Conservation (phyloP, 2,113 vertebrate genomes). For the Piaya cayana region DNA sequence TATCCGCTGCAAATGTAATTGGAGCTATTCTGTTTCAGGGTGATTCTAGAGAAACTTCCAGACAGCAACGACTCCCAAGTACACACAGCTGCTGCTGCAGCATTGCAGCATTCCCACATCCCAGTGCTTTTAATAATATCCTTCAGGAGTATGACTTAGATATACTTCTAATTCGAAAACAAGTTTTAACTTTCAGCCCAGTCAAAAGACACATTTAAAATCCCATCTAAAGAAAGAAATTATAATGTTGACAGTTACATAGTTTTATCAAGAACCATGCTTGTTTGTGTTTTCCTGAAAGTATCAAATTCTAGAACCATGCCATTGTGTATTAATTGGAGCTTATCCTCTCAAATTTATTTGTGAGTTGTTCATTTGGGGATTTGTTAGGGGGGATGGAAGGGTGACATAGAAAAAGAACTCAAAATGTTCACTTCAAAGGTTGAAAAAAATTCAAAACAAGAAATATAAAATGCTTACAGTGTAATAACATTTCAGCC, state of each 20-base stretch:
- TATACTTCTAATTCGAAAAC: not conserved
- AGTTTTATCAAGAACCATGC: not conserved
- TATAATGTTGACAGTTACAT: not conserved
- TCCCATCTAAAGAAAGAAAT: not conserved
- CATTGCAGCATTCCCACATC: not conserved
- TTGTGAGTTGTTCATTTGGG: not conserved
- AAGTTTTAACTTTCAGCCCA: not conserved
- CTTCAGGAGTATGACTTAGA: not conserved
- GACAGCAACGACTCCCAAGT: not conserved
- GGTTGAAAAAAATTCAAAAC: not conserved
- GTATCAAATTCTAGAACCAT: not conserved
- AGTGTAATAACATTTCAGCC: not conserved
- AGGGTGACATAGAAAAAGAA: not conserved
- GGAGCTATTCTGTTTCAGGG: not conserved
- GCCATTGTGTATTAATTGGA: not conserved
- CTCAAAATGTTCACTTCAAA: not conserved
- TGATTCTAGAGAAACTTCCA: not conserved
- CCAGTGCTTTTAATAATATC: not conserved
- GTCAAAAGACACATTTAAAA: not conserved
- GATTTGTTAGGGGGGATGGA: no score
- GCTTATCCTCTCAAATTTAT: not conserved
- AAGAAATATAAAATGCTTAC: not conserved
- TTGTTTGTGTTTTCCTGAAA: not conserved
- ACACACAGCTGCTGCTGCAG: not conserved
- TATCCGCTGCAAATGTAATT: not conserved